Evolutionary conservation across 2,888 invertebrate genomes (phyloP), one percentile per base, ranked within the genome.

Genomic region (Leucozona laternaria): DNA sequence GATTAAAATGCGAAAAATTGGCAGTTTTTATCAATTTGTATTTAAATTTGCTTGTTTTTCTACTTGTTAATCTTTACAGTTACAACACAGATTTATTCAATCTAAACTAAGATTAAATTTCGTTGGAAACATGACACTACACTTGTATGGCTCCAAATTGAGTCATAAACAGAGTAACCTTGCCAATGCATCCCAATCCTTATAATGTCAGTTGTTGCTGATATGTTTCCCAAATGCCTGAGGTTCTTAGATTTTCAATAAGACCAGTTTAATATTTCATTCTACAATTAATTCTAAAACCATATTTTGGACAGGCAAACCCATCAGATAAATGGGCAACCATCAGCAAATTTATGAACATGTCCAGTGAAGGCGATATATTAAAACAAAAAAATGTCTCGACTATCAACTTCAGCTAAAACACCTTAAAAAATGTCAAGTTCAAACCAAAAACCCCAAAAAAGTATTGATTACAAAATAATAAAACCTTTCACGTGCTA

Each of bases 381-480:
- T 0, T 22, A 25, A 20, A 37, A 20, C 25, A 43, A 62, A n/a
- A 64, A 13, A 66, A 48, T 15, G 25, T 66, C 45, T 66, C 48
- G 6, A 48, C 50, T 66, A 50, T 48, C 64, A 66, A 8, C 48
- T 37, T n/a, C 6, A 15, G 13, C n/a, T 6, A 43, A 43, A 50
- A 68, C 25, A 68, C 66, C 50, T 31, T 31, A 50, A 68, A 66
- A 68, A 68, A 50, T 68, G 60, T 68, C 66, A 68, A 68, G 66
- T 68, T 48, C 50, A 68, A 50, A 50, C 50, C 4, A 48, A 50
- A 50, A 34, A n/a, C 31, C 20, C 25, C 15, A 10, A 10, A 6
- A 10, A 45, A 43, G 58, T 58, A 72, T 72, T 58, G 72, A 57
- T 72, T 57, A 58, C 72, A 31, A 45, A 62, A 62, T 28, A 43